Evolutionary conservation across 2,113 vertebrate genomes (phyloP).

Genomic region (Gadus chalcogrammus): DNA sequence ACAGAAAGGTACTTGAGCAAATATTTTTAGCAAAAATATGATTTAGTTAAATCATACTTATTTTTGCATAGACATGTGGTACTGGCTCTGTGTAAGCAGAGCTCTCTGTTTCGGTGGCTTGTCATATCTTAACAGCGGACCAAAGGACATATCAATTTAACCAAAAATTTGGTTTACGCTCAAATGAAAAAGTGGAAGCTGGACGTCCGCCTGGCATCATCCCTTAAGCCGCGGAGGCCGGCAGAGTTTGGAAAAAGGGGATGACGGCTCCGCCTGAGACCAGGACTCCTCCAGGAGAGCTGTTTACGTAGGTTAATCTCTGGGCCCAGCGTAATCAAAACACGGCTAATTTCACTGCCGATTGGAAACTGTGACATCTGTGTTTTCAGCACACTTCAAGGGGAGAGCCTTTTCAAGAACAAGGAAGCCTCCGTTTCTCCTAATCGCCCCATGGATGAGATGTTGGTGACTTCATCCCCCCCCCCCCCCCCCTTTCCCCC

Average conservation of each 20-base stretch:
- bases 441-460: slow-evolving; percentile 52
- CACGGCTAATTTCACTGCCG: slow-evolving; percentile 63
- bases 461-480: slow-evolving; percentile 51
- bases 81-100: not conserved
- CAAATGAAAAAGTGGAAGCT: slow-evolving; percentile 56
- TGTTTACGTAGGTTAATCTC: slow-evolving; percentile 67
- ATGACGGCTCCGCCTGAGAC: slow-evolving; percentile 49
- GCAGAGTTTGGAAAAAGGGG: slow-evolving; percentile 45
- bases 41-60: no score
- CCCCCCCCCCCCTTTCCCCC: not conserved
- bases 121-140: slow-evolving; percentile 11
- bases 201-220: slow-evolving; percentile 64
- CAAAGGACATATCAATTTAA: slow-evolving; percentile 38
- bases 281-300: slow-evolving; percentile 51
- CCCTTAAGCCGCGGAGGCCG: slow-evolving; percentile 51
- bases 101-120: slow-evolving; percentile 18
- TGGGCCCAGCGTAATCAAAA: slow-evolving; percentile 55
- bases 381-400: slow-evolving; percentile 40
- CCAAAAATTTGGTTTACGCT: slow-evolving; percentile 34
- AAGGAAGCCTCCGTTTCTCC: slow-evolving; percentile 40
- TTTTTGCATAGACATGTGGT: not conserved
- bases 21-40: not conserved
- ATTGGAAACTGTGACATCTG: slow-evolving; percentile 67
- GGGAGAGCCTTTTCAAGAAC: slow-evolving; percentile 39
- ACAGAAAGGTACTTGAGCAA: not conserved